Percentiles rank a stretch among this genome's conserved stretches.
Evolutionary conservation across 1,140 invertebrate genomes (phyloP).

Genomic region (Brachionus koreanus): DNA sequence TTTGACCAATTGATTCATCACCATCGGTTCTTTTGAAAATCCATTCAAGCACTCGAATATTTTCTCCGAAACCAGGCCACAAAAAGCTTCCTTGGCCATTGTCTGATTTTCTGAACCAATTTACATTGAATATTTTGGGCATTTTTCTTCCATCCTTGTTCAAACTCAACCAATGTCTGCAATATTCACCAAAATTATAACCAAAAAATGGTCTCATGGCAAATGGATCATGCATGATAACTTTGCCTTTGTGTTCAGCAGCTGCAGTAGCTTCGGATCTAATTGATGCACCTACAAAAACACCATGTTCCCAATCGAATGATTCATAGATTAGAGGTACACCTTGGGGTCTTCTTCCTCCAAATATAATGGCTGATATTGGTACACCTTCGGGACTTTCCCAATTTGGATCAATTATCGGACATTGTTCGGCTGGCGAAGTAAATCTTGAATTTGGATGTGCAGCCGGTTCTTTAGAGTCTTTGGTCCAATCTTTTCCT

Average conservation of each 20-base stretch:
- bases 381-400: conserved; percentile 73
- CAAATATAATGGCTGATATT: conserved; percentile 92
- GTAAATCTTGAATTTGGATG: conserved; percentile 78
- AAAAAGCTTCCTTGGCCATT: conserved; percentile 67
- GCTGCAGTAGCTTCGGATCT: conserved; percentile 96
- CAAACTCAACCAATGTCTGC: conserved; percentile 89
- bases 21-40: conserved; percentile 73
- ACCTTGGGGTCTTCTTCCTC: conserved; percentile 81
- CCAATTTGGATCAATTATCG: conserved; percentile 79
- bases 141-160: conserved; percentile 64
- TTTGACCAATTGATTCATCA: conserved; percentile 61
- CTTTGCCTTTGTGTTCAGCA: conserved; percentile 88
- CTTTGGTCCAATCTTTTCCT: conserved; percentile 47
- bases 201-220: conserved; percentile 99
- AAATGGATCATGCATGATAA: conserved; percentile 97
- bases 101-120: conserved; percentile 84
- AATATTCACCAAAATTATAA: conserved; percentile 95
- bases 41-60: conserved; percentile 92
- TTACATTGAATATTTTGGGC: conserved; percentile 93
- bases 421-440: conserved; percentile 84
- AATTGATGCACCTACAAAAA: conserved; percentile 89
- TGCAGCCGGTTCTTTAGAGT: conserved; percentile 52
- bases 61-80: conserved; percentile 97
- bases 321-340: conserved; percentile 91
- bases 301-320: conserved; percentile 88